Conservation (phyloP, 2,888 invertebrate genomes). For the Dusona sp. region DNA sequence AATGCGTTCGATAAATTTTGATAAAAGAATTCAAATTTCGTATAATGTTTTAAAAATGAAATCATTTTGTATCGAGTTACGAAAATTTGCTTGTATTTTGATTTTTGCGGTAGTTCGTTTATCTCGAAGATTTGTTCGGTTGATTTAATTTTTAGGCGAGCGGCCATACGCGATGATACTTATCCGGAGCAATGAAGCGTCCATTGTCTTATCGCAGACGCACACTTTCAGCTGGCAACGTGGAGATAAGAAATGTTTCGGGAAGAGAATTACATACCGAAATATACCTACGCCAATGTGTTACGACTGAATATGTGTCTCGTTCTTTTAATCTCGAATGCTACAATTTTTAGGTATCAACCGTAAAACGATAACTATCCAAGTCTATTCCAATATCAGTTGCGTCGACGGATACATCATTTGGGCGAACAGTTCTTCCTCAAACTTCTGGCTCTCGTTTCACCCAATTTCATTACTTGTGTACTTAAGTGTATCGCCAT, state of each 20-base stretch:
- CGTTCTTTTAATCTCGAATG: not conserved
- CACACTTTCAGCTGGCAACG: not conserved
- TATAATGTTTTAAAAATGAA: too few relatives aligned
- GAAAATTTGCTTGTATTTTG: not conserved
- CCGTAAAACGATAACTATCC: conserved; percentile 7
- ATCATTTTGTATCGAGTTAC: not conserved
- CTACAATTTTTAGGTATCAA: conserved; percentile 24
- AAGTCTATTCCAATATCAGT: conserved; percentile 7
- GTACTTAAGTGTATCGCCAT: conserved; percentile 16
- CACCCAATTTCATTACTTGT: not conserved
- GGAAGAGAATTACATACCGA: not conserved
- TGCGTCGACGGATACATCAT: conserved; percentile 12
- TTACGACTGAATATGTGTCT: conserved; percentile 2
- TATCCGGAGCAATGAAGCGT: conserved; percentile 4
- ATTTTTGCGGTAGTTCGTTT: not conserved
- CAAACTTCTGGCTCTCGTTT: not conserved
- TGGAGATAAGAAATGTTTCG: conserved; percentile 25
- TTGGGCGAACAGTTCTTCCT: not conserved
- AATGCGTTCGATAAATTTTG: too few relatives aligned
- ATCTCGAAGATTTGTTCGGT: not conserved
- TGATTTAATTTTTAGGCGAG: not conserved
- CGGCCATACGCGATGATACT: not conserved
- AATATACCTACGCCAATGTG: not conserved
- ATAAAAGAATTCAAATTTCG: too few relatives aligned
- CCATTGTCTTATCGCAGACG: not conserved